These are phyloP conservation scores for Spicauda simplicius DNA, from an alignment of 2,888 invertebrate species.

Conservation along the genomic window DNA sequence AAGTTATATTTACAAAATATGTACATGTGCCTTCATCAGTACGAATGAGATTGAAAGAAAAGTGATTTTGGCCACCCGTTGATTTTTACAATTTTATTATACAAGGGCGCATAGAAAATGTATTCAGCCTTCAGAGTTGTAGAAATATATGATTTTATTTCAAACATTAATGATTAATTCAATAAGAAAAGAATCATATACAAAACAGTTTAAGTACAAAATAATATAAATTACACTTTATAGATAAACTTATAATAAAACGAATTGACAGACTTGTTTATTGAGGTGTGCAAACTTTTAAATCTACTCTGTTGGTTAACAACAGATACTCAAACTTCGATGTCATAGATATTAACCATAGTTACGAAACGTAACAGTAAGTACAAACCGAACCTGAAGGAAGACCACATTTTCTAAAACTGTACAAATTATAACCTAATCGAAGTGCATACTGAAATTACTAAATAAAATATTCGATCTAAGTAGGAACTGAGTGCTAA, in stretches of 20 bases:
- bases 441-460: slow-evolving; percentile 57
- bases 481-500: slow-evolving; percentile 83
- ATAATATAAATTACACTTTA: neutral
- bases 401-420: slow-evolving; percentile 69
- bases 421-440: slow-evolving; percentile 45
- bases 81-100: slow-evolving; percentile 41
- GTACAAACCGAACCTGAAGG: slow-evolving; percentile 54
- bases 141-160: slow-evolving; percentile 53
- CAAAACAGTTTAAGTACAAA: slow-evolving; percentile 35
- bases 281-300: too few species aligned
- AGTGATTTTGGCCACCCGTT: slow-evolving; percentile 76
- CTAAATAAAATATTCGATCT: slow-evolving; percentile 76
- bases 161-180: neutral
- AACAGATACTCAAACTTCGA: too few species aligned
- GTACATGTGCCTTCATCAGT: slow-evolving; percentile 69
- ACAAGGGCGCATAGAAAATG: slow-evolving; percentile 52
- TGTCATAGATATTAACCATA: neutral
- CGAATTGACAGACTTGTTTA: too few species aligned
- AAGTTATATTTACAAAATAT: slow-evolving; percentile 80
- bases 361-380: slow-evolving; percentile 32
- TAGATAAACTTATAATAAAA: too few species aligned
- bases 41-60: slow-evolving; percentile 53
- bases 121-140: slow-evolving; percentile 54
- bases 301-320: too few species aligned
- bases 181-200: neutral